These are phyloP conservation scores for Orthosia gracilis DNA, from an alignment of 2,888 invertebrate species.

Conservation along the genomic window DNA sequence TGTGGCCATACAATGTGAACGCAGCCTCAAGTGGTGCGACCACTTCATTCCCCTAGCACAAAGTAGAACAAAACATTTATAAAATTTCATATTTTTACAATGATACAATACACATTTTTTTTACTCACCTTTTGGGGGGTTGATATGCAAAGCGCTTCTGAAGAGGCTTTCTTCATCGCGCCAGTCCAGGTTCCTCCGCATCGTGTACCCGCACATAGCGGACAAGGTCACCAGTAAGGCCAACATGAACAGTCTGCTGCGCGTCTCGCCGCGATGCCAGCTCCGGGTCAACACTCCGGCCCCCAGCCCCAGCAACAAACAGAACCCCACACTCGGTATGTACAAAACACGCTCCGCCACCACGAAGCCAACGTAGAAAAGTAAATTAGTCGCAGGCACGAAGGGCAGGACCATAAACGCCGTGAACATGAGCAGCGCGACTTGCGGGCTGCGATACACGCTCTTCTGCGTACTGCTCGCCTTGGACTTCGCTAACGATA, in stretches of 20 bases:
- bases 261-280: constrained; percentile 85
- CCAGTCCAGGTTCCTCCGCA: constrained; percentile 97
- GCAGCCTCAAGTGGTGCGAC: constrained; percentile 42
- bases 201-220: constrained; percentile 94
- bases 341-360: constrained; percentile 99
- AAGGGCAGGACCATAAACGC: constrained; percentile 97
- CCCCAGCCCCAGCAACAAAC: constrained; percentile 96
- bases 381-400: constrained; percentile 98
- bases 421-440: constrained; percentile 91
- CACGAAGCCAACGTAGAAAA: constrained; percentile 99
- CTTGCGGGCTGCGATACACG: constrained; percentile 84
- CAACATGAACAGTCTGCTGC: constrained; percentile 85
- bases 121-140: constrained; percentile 98
- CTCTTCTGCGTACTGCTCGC: constrained; percentile 76
- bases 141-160: constrained; percentile 96
- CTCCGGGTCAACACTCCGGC: constrained; percentile 87
- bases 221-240: constrained; percentile 92
- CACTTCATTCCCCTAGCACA: constrained; percentile 40
- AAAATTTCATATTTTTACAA: constrained; percentile 23
- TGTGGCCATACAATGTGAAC: constrained; percentile 48
- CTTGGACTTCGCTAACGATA: constrained; percentile 78
- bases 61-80: constrained; percentile 22
- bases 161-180: constrained; percentile 98
- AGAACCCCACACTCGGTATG: constrained; percentile 98
- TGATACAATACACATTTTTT: constrained; percentile 1